Percentiles rank a stretch among this genome's conserved stretches.
These are phyloP conservation scores for Geopemphigus sp. DNA, from an alignment of 1,140 invertebrate species.

Conservation along the genomic window DNA sequence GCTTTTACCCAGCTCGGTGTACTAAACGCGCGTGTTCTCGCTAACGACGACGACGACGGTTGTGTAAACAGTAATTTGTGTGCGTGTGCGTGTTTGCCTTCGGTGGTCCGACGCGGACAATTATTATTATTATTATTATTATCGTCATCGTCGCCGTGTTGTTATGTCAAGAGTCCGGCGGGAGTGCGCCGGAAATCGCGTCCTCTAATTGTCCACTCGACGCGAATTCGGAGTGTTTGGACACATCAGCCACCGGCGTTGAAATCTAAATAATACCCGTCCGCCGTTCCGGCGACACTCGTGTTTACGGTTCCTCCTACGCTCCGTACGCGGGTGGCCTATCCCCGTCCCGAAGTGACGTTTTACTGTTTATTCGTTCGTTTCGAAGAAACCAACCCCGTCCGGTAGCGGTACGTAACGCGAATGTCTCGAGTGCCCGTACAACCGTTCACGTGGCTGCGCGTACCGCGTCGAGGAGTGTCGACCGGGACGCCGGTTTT, in stretches of 20 bases:
- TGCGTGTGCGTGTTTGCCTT: background rate
- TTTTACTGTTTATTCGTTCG: slow-evolving; percentile 11
- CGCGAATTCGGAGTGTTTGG: slow-evolving; percentile 12
- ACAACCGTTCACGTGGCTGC: too few species aligned
- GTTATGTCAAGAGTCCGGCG: slow-evolving; percentile 3
- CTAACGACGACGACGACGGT: background rate
- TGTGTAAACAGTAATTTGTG: slow-evolving; percentile 20
- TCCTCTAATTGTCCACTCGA: slow-evolving; percentile 33
- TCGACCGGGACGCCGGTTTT: too few species aligned
- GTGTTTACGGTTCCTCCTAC: background rate
- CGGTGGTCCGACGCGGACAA: background rate
- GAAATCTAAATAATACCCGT: slow-evolving; percentile 5
- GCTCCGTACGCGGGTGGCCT: background rate
- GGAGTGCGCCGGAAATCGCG: slow-evolving; percentile 17
- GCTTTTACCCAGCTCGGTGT: background rate
- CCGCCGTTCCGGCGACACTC: background rate
- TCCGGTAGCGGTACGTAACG: too few species aligned
- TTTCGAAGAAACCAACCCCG: too few species aligned
- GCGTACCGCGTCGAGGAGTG: too few species aligned
- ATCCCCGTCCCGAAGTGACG: background rate
- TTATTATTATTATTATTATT: slow-evolving; percentile 21
- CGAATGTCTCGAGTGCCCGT: too few species aligned
- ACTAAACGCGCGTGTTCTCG: background rate
- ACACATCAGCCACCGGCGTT: slow-evolving; percentile 26
- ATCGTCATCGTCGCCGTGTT: background rate